Evolutionary conservation across 1,140 invertebrate genomes (phyloP), one percentile per base, ranked within the genome.

Genomic region (Acromyrmex heyeri): DNA sequence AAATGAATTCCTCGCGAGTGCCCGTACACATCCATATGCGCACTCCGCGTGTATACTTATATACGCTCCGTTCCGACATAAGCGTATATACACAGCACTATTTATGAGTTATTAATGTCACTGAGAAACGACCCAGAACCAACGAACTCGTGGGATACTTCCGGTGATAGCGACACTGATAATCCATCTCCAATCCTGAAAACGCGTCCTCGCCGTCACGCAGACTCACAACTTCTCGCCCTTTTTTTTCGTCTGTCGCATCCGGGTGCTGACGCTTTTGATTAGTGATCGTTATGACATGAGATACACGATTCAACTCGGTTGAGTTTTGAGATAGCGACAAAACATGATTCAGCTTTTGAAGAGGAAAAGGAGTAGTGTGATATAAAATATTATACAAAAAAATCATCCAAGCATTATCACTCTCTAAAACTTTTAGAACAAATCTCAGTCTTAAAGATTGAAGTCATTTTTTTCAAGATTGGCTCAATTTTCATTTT

Each of bases 1-100:
- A 93, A 93, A 92, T 92, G 90, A 93, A 93, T 93, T 93, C 89
- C 85, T 87, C 77, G 90, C 57, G 81, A 69, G 83, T 21, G 59
- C 3, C 38, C 18, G 57, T 30, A 24, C 16, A 48, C 77, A 62
- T 44, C 53, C 75, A 79, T 77, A 86, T 67, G 62, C n/a, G 27
- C 38, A 16, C 44, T 50, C 59, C 5, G 30, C 30, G 30, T 34
- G 18, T 38, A 16, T 64, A 64, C 57, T 72, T 69, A 34, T 69
- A 34, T 34, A 55, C 55, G 18, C 24, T 27, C 21, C 38, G 27
- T 10, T 14, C 16, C 61, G 10, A 21, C 44, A 57, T 59, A 34
- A 48, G 24, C 59, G 38, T 38, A 44, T 44, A 27, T 61, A 38
- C 27, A 57, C n/a, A 12, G 16, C 62, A 57, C 73, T 90, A 90